Conservation (phyloP, 1,140 invertebrate species). For the Ceratina calcarata region DNA sequence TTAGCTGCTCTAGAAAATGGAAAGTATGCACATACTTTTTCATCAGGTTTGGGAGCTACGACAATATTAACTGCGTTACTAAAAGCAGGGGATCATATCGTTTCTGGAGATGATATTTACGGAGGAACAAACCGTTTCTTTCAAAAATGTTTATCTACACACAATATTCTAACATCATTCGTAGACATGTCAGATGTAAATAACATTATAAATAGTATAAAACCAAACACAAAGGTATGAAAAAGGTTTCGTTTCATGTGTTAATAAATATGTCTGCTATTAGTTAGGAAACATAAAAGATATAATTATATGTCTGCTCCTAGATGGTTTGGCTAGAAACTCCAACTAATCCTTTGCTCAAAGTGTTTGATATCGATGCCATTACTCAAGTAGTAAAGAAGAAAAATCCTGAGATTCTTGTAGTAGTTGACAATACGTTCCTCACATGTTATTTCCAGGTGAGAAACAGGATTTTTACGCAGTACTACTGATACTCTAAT, state of each 20-base stretch:
- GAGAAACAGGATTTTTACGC: constrained; percentile 45
- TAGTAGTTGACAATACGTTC: constrained; percentile 99
- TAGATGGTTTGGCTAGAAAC: constrained; percentile 98
- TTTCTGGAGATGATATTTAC: constrained; percentile 96
- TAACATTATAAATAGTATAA: constrained; percentile 86
- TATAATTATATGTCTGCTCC: constrained; percentile 45
- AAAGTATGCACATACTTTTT: constrained; percentile 92
- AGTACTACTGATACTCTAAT: constrained; percentile 13
- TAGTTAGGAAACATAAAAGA: neutral
- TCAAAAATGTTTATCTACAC: constrained; percentile 83
- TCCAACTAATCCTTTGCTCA: constrained; percentile 98
- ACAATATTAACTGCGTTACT: constrained; percentile 89
- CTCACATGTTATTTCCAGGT: constrained; percentile 96
- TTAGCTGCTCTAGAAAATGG: constrained; percentile 94
- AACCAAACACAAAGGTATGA: constrained; percentile 91
- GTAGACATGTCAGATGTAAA: constrained; percentile 89
- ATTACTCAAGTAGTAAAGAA: constrained; percentile 85
- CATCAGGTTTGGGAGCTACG: constrained; percentile 94
- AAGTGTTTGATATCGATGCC: constrained; percentile 93
- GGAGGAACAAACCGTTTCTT: constrained; percentile 92
- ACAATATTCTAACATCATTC: constrained; percentile 88
- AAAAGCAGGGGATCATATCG: constrained; percentile 92
- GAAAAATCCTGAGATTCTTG: constrained; percentile 85
- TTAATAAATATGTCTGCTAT: neutral
- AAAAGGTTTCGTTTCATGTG: neutral